phyloP scores from a whole-genome alignment of 2,113 vertebrate species.

The Otolemur garnettii region DNA sequence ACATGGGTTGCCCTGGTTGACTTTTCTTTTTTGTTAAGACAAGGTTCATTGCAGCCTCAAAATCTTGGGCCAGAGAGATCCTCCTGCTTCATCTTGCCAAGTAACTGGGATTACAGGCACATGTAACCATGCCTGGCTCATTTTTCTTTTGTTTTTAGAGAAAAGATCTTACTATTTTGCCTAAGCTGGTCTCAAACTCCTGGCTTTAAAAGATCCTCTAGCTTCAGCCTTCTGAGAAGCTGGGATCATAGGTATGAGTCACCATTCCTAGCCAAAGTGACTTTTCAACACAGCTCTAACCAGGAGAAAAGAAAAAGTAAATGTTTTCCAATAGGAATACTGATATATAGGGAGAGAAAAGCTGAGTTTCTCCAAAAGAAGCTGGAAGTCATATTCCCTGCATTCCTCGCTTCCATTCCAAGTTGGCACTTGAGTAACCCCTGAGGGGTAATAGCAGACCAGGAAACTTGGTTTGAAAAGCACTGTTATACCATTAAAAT shows the following conservation, averaged over 20 bases:
- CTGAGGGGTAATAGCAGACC: neutral
- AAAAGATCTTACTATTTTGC: too few relatives aligned
- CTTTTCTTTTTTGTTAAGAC: neutral
- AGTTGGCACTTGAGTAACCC: neutral
- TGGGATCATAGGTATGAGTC: too few relatives aligned
- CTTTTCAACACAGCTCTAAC: neutral
- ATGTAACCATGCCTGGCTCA: too few relatives aligned
- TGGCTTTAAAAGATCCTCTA: too few relatives aligned
- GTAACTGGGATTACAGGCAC: too few relatives aligned
- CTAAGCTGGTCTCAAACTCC: too few relatives aligned
- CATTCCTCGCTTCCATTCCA: neutral
- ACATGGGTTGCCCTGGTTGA: neutral
- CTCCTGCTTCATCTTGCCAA: too few relatives aligned
- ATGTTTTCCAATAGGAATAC: neutral
- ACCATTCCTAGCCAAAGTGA: neutral
- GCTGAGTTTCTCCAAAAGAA: neutral
- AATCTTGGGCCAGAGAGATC: too few relatives aligned
- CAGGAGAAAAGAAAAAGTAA: neutral
- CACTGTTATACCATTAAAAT: neutral
- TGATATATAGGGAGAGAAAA: neutral
- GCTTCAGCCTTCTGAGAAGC: too few relatives aligned
- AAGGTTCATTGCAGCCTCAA: too few relatives aligned
- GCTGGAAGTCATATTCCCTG: neutral
- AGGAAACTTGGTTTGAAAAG: neutral
- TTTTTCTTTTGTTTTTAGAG: too few relatives aligned